A percentile compares a stretch with the other conserved stretches of the same genome.
phyloP scores from a whole-genome alignment of 2,888 invertebrate species.

The Limnephilus lunatus region DNA sequence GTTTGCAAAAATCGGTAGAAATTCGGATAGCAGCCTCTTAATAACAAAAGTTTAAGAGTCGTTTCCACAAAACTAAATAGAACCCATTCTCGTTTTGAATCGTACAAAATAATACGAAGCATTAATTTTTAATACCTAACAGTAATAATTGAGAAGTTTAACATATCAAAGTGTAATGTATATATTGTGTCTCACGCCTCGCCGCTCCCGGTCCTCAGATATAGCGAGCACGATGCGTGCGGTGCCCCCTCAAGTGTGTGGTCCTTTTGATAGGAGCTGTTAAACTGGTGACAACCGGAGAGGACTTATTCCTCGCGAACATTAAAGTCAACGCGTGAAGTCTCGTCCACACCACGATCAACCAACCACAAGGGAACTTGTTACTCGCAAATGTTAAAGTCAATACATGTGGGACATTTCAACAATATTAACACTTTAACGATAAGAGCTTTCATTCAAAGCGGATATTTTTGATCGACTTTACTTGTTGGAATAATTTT shows the following conservation, averaged over 20 bases:
- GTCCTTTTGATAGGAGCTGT: slow-evolving; percentile 36
- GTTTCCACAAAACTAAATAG: no score
- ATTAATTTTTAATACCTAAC: not conserved
- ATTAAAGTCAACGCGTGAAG: slow-evolving; percentile 35
- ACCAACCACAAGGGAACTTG: not conserved
- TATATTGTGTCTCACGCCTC: not conserved
- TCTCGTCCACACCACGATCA: not conserved
- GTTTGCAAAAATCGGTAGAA: no score
- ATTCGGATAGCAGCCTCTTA: no score
- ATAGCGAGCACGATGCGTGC: not conserved
- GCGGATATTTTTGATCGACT: not conserved
- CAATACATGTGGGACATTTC: not conserved
- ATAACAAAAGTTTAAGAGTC: no score
- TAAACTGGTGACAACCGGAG: slow-evolving; percentile 19
- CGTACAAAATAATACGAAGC: not conserved
- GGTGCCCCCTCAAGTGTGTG: slow-evolving; percentile 21
- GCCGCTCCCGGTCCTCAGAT: not conserved
- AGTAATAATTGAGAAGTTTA: slow-evolving; percentile 2
- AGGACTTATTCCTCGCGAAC: slow-evolving; percentile 23
- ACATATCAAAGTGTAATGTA: not conserved
- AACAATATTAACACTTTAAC: not conserved
- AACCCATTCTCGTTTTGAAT: no score
- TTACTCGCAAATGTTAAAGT: no score
- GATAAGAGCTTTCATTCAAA: not conserved
- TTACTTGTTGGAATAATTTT: not conserved